Conservation (phyloP, 2,113 vertebrate genomes). For the Phyllostomus discolor region DNA sequence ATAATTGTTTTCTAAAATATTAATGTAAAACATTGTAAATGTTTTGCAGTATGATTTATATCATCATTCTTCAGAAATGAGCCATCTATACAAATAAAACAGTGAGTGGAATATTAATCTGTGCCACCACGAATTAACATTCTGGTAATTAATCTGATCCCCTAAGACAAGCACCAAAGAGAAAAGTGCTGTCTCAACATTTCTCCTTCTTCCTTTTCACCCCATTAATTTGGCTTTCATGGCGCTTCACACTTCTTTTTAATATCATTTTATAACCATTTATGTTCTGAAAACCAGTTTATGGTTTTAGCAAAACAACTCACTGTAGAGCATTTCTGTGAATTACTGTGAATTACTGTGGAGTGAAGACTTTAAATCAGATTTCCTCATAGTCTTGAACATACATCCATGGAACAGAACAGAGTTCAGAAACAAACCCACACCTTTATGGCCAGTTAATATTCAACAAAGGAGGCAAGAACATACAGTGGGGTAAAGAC, state of each 20-base stretch:
- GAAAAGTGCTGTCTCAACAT: constrained; percentile 28
- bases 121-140: constrained; percentile 35
- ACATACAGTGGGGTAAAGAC: background rate
- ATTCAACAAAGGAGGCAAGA: background rate
- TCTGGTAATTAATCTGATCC: constrained; percentile 46
- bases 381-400: background rate
- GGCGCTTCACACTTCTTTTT: background rate
- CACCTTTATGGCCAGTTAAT: background rate
- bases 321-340: background rate
- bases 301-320: background rate
- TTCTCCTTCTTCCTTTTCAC: background rate
- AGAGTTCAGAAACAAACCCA: background rate
- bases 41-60: constrained; percentile 11
- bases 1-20: constrained; percentile 46
- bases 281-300: background rate
- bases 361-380: background rate
- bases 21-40: constrained; percentile 43
- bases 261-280: background rate
- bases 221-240: background rate
- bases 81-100: constrained; percentile 57
- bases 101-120: constrained; percentile 40
- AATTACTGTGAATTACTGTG: background rate
- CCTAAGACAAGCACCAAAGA: background rate
- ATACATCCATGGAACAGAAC: background rate
- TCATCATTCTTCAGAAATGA: constrained; percentile 56